Base-by-base conservation (phyloP, 2,888 invertebrate genomes). In the Agrochola lota region DNA sequence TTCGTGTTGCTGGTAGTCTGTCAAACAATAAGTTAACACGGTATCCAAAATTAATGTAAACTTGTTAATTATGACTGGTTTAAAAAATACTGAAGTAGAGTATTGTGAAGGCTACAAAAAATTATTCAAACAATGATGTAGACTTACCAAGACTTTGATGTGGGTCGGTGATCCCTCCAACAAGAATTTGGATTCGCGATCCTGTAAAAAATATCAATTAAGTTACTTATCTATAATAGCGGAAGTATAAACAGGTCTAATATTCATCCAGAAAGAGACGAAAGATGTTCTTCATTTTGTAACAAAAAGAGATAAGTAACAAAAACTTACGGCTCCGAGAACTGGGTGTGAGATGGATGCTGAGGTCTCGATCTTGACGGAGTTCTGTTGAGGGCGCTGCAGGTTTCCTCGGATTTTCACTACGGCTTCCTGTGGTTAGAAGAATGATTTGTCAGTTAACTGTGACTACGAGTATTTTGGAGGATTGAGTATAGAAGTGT, bases 101-200 rank as follows among this genome's bases (percentile, higher is more conserved):
- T 46, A 12, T 46, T 46, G 4, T 46, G 46, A 46, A 46, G 12
- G 4, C 12, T 46, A 15, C 46, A 15, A 46, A 46, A 46, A 15
- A 60, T 23, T 0, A 23, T 23, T 40, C 8, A 52, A 78, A 46
- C 9, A 30, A 12, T 35, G 1, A 59, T 59, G 30, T 71, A 9
- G 66, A 91, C 94, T 95, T 92, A 96, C 96, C 89, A 94, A 88
- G 80, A 96, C 83, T 77, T 95, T 95, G 68, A 96, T 74, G 84
- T 93, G 91, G 0, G 88, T 91, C 0, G 96, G 96, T 74, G 94
- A 95, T 60, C 90, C 94, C 85, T 95, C 95, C 12, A 96, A 78
- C 66, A 93, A 84, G 49, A 96, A 72, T 85, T 96, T 96, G 52
- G 92, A 85, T 88, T 95, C 95, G 70, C 96, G 96, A 71, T 95